Evolutionary conservation across 2,888 invertebrate genomes (phyloP).

Genomic region (Cryptosula pallasiana): DNA sequence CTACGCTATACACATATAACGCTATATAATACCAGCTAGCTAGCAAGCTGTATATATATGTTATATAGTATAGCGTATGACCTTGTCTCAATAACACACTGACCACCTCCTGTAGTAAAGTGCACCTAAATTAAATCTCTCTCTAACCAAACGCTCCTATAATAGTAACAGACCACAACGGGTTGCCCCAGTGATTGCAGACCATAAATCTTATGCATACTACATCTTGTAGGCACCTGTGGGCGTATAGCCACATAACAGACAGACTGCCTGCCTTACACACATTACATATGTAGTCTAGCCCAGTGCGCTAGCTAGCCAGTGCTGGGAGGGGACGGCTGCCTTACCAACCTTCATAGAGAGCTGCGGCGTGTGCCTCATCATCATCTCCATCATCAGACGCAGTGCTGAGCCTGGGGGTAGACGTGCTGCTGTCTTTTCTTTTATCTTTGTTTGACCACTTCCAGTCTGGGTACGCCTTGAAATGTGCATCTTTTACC

Average conservation of each 20-base stretch:
- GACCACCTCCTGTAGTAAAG: not conserved
- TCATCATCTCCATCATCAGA: constrained; percentile 16
- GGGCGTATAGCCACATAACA: not conserved
- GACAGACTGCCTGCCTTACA: not conserved
- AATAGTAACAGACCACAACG: not conserved
- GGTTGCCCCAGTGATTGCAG: not conserved
- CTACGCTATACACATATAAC: too few relatives aligned
- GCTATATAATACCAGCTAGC: too few relatives aligned
- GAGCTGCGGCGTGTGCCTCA: not conserved
- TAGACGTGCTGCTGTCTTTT: constrained; percentile 60
- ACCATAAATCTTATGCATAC: not conserved
- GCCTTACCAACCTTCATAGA: constrained; percentile 11
- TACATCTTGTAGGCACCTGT: not conserved
- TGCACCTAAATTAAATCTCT: not conserved
- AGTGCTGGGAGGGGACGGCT: too few relatives aligned
- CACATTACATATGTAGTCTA: too few relatives aligned
- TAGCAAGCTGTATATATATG: too few relatives aligned
- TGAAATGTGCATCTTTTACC: constrained; percentile 91
- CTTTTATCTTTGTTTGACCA: constrained; percentile 91
- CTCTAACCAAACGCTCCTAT: not conserved
- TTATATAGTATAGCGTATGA: not conserved
- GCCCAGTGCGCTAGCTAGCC: too few relatives aligned
- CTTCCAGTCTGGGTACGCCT: constrained; percentile 86
- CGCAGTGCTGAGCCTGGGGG: not conserved
- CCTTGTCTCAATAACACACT: not conserved